Percentiles rank a stretch among this genome's conserved stretches.
Evolutionary conservation across 2,888 invertebrate genomes (phyloP).

Genomic region (Chrysopilus asiliformis): DNA sequence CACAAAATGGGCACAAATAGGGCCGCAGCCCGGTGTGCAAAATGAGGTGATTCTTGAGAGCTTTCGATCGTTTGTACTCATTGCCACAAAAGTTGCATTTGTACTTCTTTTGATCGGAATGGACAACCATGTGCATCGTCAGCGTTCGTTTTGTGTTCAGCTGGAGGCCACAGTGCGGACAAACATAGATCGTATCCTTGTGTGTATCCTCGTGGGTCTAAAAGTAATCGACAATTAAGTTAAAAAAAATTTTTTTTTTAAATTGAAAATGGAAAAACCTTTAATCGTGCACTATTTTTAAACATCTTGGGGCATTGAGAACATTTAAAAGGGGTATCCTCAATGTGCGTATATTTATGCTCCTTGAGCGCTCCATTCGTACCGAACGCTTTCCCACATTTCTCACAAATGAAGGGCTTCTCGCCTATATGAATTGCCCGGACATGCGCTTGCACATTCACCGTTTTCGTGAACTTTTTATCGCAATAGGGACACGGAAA

Average conservation of each 20-base stretch:
- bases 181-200: slow-evolving; percentile 32
- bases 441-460: slow-evolving; percentile 10
- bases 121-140: slow-evolving; percentile 35
- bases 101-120: slow-evolving; percentile 29
- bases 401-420: slow-evolving; percentile 37
- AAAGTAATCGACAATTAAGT: too few species aligned
- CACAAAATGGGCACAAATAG: slow-evolving; percentile 34
- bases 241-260: too few species aligned
- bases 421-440: slow-evolving; percentile 23
- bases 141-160: slow-evolving; percentile 38
- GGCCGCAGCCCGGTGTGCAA: slow-evolving; percentile 33
- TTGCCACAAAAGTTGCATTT: slow-evolving; percentile 32
- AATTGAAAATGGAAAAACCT: too few species aligned
- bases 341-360: slow-evolving; percentile 38
- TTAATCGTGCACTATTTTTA: slow-evolving; percentile 29
- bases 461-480: slow-evolving; percentile 12
- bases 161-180: slow-evolving; percentile 33
- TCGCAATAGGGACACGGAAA: slow-evolving; percentile 17
- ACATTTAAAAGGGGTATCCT: slow-evolving; percentile 36
- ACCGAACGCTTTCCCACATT: slow-evolving; percentile 37
- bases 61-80: slow-evolving; percentile 33
- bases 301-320: slow-evolving; percentile 29
- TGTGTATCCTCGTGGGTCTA: slow-evolving; percentile 37
- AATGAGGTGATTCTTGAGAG: slow-evolving; percentile 34
- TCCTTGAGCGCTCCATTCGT: slow-evolving; percentile 38